These are phyloP conservation scores for Hyppa rectilinea DNA, from an alignment of 2,888 invertebrate genomes.

Conservation along the genomic window DNA sequence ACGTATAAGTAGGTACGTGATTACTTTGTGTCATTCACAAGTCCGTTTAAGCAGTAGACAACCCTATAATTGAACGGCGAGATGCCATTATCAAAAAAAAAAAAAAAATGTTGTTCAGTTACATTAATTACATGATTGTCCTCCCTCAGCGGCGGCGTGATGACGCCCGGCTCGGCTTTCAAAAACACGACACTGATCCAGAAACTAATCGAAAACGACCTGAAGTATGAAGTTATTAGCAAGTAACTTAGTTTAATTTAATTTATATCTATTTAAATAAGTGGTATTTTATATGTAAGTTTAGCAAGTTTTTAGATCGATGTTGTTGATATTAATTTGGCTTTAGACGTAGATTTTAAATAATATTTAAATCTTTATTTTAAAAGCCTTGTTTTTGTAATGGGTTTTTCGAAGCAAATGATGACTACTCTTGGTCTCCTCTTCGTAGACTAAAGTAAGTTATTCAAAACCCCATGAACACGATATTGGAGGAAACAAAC, in stretches of 20 bases:
- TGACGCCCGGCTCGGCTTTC: conserved; percentile 96
- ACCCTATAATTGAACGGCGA: too few species aligned
- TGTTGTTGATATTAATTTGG: conserved; percentile 4
- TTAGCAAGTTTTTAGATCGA: conserved; percentile 5
- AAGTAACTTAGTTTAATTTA: conserved; percentile 24
- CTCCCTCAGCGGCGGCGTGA: conserved; percentile 94
- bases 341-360: neutral
- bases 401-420: neutral
- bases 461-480: neutral
- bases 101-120: too few species aligned
- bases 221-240: conserved; percentile 92
- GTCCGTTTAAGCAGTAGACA: too few species aligned
- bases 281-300: neutral
- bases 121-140: neutral
- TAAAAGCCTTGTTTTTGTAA: neutral
- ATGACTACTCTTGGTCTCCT: too few species aligned
- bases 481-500: neutral
- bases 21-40: neutral
- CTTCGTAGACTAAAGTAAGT: neutral
- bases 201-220: conserved; percentile 93
- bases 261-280: neutral
- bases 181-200: conserved; percentile 94
- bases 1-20: neutral
- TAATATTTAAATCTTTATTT: neutral
- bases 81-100: too few species aligned